Base-by-base conservation (phyloP, 2,888 invertebrate species). In the Venustoraphidia nigricollis region DNA sequence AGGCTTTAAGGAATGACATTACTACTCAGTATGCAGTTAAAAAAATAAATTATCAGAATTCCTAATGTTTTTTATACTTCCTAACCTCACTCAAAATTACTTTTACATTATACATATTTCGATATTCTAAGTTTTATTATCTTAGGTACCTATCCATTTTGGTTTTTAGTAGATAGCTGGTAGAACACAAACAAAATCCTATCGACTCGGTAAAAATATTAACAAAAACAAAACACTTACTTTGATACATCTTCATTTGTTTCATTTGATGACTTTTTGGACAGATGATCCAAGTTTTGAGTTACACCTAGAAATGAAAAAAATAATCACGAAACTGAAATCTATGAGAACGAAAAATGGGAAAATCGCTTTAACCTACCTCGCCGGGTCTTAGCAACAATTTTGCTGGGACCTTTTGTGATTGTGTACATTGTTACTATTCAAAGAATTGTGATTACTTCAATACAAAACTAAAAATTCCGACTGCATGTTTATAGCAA, bases 351-450 rank as follows among this genome's bases (percentile, higher is more conserved):
- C 47, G 59, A 59, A 42, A 9, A 35, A 45, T 49, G 10, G 43
- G 44, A 44, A 49, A 45, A 42, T 38, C 38, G 42, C 44, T 49
- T 35, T 48, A 45, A 55, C 58, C 66, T 62, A 83, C 88, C 83
- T 75, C 89, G 75, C 60, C 87, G 75, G 56, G 88, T 84, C 75
- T 89, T 88, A 53, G 88, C 84, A 59, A 86, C 86, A 65, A 89
- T 84, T 73, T 88, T 88, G 69, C 86, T 89, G 53, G 88, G 87
- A 54, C 87, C 86, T 69, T 87, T 88, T 53, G 83, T 82, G 62
- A 89, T 82, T 63, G 88, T 87, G 73, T 89, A 89, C 89, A 89
- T 89, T 64, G 67, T 73, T 27, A 61, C 36, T 35, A 8, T 13
- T 45, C 42, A 27, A 36, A 41, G 34, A 1, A 45, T 5, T 3